A percentile compares a stretch with the other conserved stretches of the same genome.
These are phyloP conservation scores for Apistogramma diplotaenia DNA, from an alignment of 2,113 vertebrate species.

Conservation along the genomic window DNA sequence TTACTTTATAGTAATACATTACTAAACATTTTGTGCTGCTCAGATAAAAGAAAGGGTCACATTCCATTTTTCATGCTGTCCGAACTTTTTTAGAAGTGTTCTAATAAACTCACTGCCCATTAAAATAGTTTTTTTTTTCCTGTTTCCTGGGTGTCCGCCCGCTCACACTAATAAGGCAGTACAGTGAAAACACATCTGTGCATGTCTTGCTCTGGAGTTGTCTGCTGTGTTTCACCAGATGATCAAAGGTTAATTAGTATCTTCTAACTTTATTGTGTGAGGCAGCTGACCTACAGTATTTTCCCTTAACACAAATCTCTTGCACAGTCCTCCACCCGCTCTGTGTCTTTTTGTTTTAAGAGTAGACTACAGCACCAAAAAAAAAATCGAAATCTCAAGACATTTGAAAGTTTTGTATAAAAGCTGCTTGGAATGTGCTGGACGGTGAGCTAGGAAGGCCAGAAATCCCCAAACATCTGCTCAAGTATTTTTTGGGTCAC, in stretches of 20 bases:
- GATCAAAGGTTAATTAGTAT: neutral
- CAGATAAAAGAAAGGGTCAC: neutral
- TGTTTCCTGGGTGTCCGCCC: neutral
- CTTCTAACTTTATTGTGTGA: neutral
- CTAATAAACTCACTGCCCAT: neutral
- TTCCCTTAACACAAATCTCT: neutral
- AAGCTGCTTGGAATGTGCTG: neutral
- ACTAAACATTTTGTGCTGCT: neutral
- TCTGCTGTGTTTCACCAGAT: neutral
- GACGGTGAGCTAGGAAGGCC: neutral
- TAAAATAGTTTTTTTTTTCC: neutral
- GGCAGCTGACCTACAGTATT: neutral
- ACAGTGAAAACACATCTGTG: neutral
- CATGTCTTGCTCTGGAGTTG: conserved; percentile 15
- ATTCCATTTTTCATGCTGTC: neutral
- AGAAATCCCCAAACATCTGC: conserved; percentile 18
- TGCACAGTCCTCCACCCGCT: neutral
- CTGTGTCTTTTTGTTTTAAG: too few relatives aligned
- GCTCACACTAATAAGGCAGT: neutral
- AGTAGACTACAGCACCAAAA: neutral
- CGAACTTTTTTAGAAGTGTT: neutral
- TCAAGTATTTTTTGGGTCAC: conserved; percentile 8
- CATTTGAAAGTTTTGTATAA: neutral
- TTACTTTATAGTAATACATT: too few relatives aligned
- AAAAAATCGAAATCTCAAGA: neutral